Evolutionary conservation across 2,797 vertebrate genomes (phyloP), one percentile per base, ranked within the genome.

Genomic region (Acanthurus leucopareius): DNA sequence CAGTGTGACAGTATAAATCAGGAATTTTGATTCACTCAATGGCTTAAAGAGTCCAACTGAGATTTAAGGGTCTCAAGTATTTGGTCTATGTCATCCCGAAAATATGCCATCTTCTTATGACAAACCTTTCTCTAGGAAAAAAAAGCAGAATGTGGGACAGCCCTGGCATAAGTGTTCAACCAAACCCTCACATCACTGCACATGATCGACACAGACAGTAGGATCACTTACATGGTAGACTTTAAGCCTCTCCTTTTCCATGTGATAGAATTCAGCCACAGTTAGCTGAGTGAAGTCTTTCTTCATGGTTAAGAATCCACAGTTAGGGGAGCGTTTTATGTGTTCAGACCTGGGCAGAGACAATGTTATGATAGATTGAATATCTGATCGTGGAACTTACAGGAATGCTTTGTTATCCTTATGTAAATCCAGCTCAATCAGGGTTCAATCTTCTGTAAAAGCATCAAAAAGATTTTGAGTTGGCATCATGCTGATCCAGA

Each of bases 221-320:
- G 17, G 5, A 7, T 47, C 22, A 91, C 94, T 94, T 86, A 97
- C 95, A 17, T 96, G 70, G 75, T 94, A 97, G 58, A 91, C 81
- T 81, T 90, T 94, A 25, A 97, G 80, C 40, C 96, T 87, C 2
- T 94, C 92, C 76, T 93, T 94, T 70, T 97, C 97, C 77, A 96
- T 83, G 25, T 87, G 79, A 67, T 84, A 94, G 69, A 93, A 96
- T 38, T 96, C 95, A 32, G 94, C 94, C 85, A 96, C 83, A 1
- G 94, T 96, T 60, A 97, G 80, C 28, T 96, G 85, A 0, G 86
- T 86, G 49, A 93, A 91, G 49, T 88, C 88, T 76, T 96, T 94
- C 62, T 86, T 93, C 85, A 96, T 91, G 20, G 77, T 81, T 38
- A 97, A 91, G 86, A 96, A 97, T 0, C 88, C 94, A 88, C 95